Base-by-base conservation (phyloP, 1,140 invertebrate genomes). In the Drosophila insularis region DNA sequence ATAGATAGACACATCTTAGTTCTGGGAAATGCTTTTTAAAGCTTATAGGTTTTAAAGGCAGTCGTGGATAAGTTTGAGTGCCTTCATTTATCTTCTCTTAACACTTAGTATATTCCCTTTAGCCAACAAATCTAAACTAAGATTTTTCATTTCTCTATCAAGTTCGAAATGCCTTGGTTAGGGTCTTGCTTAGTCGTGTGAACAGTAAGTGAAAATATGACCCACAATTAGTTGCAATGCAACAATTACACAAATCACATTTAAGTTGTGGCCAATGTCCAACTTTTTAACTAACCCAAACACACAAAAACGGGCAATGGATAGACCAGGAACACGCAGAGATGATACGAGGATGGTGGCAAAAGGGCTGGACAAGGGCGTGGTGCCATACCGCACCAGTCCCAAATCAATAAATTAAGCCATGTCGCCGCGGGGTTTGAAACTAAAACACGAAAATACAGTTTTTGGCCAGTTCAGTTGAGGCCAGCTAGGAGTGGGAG, bases 401-500 rank as follows among this genome's bases (percentile, higher is more conserved):
- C 71, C 75, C 74, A 68, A 72, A 80, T 80, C 78, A 80, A 80
- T 80, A 75, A 80, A 80, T 79, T 71, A 74, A 40, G 46, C 55
- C 63, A 27, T 17, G 23, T 17, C 39, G n/a, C 63, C 37, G 66
- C 56, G 27, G 74, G 71, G 74, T 58, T 32, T 35, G 31, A 61
- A 53, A 64, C 64, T 64, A 76, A 68, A 50, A 54, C 27, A 35
- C 13, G 54, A 32, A 56, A 35, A 35, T 35, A 59, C 50, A 61
- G 61, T 58, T 66, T 71, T 65, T 46, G 11, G 43, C 43, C 5
- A 46, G 7, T 6, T 17, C 43, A 46, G 43, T 7, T 46, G 8
- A 35, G 32, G 7, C 10, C 10, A 35, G 32, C 10, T 35, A 0
- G 4, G 17, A 27, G 67, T 40, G 53, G 5, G 14, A 21, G 17